Percentiles rank a stretch among this genome's conserved stretches.
These are phyloP conservation scores for Mythimna vitellina DNA, from an alignment of 2,888 invertebrate species.

Conservation along the genomic window DNA sequence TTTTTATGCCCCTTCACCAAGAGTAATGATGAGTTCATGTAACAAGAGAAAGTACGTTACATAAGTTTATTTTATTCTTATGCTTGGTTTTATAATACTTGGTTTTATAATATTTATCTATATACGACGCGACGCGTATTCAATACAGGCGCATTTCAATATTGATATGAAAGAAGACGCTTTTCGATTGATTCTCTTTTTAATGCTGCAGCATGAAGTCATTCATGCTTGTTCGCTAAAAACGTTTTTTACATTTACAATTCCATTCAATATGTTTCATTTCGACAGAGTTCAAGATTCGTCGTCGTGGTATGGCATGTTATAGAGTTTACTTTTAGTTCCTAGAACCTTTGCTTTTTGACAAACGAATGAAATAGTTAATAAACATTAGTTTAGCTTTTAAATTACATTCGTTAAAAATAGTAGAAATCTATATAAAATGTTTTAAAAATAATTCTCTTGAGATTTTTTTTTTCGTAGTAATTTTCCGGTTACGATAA, in stretches of 20 bases:
- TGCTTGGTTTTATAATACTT: slow-evolving; percentile 16
- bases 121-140: not conserved
- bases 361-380: not conserved
- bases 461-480: slow-evolving; percentile 11
- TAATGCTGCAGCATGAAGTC: no score
- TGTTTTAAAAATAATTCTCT: not conserved
- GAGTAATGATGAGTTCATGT: slow-evolving; percentile 37
- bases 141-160: not conserved
- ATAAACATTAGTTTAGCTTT: slow-evolving; percentile 5
- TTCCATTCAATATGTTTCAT: not conserved
- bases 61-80: slow-evolving; percentile 31
- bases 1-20: slow-evolving; percentile 35
- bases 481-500: slow-evolving; percentile 24
- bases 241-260: no score
- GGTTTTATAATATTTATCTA: slow-evolving; percentile 13
- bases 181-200: no score
- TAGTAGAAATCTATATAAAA: not conserved
- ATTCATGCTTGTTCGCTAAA: no score
- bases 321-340: not conserved
- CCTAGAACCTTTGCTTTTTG: not conserved
- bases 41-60: slow-evolving; percentile 53
- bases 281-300: no score
- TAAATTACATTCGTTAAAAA: not conserved
- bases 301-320: not conserved
- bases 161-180: not conserved